Base-by-base conservation (phyloP, 2,888 invertebrate genomes). In the Andrena bucephala region DNA sequence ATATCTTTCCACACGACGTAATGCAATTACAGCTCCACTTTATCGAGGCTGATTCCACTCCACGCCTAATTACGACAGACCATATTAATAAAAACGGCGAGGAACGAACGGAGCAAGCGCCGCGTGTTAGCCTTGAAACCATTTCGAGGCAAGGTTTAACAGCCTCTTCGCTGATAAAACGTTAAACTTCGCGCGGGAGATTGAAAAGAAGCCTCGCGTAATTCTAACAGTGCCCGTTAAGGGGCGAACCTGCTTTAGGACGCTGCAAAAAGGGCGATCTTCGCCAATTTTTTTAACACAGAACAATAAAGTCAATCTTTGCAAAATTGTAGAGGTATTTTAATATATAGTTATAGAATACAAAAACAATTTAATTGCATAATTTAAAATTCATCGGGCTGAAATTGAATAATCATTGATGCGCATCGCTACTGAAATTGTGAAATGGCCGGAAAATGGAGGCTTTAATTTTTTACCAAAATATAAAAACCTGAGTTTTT, bases 11-110 rank as follows among this genome's bases (percentile, higher is more conserved):
- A 31, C 69, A 36, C 67, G 59, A 54, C 42, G 50, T 31, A 67
- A 66, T 20, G 66, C 60, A 68, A 80, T 76, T 82, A 76, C 76
- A 75, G 75, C 69, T 71, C 54, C 71, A 57, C 52, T 78, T 78
- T 68, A 81, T 73, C 81, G 67, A 42, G 27, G 8, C 27, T 29
- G 67, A 60, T 71, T 62, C n/a, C 52, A 8, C 13, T 42, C 54
- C 10, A 10, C 36, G 54, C n/a, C 79, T 78, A 78, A 81, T 78
- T 73, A 68, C 57, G 24, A 68, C 20, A 67, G 72, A 63, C 31
- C 29, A 13, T n/a, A 60, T 24, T 24, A 31, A 59, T 66, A 75
- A 78, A 67, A 78, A 60, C 60, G 24, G 42, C 76, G 52, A 54
- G 7, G 13, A 20, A 36, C 59, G 13, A 33, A 7, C 7, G 8